Percentiles rank a stretch among this genome's conserved stretches.
phyloP scores from a whole-genome alignment of 2,888 invertebrate genomes.

The Taenaris catops region DNA sequence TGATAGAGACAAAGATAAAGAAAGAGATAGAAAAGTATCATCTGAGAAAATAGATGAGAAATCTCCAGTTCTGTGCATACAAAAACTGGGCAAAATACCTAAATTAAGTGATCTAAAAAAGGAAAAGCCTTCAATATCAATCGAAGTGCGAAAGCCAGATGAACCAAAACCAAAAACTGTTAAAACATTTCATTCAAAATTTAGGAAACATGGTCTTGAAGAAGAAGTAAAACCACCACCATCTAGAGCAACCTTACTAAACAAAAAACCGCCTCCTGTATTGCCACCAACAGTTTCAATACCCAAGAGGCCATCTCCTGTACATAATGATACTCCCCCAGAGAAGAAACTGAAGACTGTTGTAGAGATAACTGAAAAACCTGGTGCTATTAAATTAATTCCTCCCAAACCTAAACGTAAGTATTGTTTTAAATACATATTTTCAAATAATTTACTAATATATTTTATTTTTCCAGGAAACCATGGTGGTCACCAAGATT shows the following conservation, averaged over 20 bases:
- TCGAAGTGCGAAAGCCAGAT: conserved; percentile 87
- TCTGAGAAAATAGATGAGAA: conserved; percentile 85
- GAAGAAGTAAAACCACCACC: conserved; percentile 94
- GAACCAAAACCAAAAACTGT: conserved; percentile 92
- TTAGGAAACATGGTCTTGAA: conserved; percentile 93
- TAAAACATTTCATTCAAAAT: conserved; percentile 94
- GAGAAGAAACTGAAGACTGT: conserved; percentile 89
- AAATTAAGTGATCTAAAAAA: conserved; percentile 82
- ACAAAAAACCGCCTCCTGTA: conserved; percentile 70
- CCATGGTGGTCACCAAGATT: conserved; percentile 11
- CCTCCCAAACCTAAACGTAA: conserved; percentile 95
- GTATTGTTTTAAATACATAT: conserved; percentile 65
- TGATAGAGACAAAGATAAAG: conserved; percentile 49
- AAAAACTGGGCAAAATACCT: conserved; percentile 89
- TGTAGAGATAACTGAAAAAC: conserved; percentile 63
- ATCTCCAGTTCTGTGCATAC: conserved; percentile 82
- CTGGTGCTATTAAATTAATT: conserved; percentile 91
- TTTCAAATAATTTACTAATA: conserved; percentile 41
- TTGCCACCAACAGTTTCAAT: conserved; percentile 62
- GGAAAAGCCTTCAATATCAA: conserved; percentile 89
- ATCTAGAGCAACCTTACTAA: conserved; percentile 84
- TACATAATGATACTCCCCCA: conserved; percentile 75
- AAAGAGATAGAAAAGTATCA: conserved; percentile 44
- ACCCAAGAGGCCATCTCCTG: conserved; percentile 71
- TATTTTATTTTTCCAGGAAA: conserved; percentile 68